Evolutionary conservation across 2,888 invertebrate genomes (phyloP).

Genomic region (Callosobruchus maculatus): DNA sequence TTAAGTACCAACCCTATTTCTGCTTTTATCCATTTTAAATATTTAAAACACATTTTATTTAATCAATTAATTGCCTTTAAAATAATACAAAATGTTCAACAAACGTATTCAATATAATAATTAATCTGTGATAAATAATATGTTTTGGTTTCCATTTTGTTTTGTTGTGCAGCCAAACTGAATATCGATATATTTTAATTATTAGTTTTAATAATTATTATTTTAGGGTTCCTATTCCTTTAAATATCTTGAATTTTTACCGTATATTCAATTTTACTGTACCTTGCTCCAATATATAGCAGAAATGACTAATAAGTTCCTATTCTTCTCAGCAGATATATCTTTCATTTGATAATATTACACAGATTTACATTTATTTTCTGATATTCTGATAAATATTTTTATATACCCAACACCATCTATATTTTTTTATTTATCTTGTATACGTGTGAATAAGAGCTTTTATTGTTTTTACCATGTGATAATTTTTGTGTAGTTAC

Average conservation of each 20-base stretch:
- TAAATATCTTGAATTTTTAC: too few relatives aligned
- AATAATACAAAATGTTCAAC: too few relatives aligned
- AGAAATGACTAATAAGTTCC: neutral
- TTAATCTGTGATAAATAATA: neutral
- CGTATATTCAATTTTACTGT: neutral
- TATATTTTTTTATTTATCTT: neutral
- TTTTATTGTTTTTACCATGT: neutral
- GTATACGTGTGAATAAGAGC: neutral
- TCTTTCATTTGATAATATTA: neutral
- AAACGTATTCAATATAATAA: neutral
- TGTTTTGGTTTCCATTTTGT: neutral
- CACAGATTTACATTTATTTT: too few relatives aligned
- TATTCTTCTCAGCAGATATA: neutral
- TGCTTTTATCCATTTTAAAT: too few relatives aligned
- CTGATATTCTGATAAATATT: neutral
- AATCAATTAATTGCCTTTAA: too few relatives aligned
- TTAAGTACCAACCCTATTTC: too few relatives aligned
- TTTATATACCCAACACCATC: neutral
- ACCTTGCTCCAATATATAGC: neutral
- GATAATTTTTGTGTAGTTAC: neutral
- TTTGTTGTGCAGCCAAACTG: neutral
- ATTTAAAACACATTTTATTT: too few relatives aligned
- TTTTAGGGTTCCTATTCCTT: too few relatives aligned
- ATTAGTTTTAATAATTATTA: neutral
- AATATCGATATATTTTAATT: neutral